Base-by-base conservation (phyloP, 2,888 invertebrate species). In the Sminthurides aquaticus region DNA sequence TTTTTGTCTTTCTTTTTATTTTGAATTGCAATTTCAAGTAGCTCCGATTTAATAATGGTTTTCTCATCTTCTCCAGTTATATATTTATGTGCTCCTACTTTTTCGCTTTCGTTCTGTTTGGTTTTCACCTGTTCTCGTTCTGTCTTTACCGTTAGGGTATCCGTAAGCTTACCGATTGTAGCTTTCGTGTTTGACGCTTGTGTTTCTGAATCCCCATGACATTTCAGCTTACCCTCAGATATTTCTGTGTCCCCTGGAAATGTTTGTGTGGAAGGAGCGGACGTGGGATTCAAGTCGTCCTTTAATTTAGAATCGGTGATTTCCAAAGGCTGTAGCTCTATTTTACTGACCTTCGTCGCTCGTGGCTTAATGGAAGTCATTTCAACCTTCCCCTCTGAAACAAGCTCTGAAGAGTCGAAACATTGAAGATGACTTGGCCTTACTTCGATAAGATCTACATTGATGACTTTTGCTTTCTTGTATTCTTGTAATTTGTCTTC, bases 341-440 rank as follows among this genome's bases (percentile, higher is more conserved):
- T 62, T 56, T 62, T 62, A 29, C 56, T 62, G 18, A 62, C 62
- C 26, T 62, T 62, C 2, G 52, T 62, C n/a, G 61, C 27, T 15
- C 26, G 27, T 28, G 61, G 61, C 27, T 61, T 61, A n/a, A 60
- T 49, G n/a, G 27, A n/a, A 15, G 43, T 49, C n/a, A 60, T 26
- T 15, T 49, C 49, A 60, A 28, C 8, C 5, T 52, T 52, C 5
- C 5, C 20, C 5, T 52, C 20, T 5, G 52, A 15, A 8, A 20
- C 52, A 8, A 5, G 15, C 11, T 5, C 22, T 52, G 52, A 5
- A 5, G 22, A 22, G 5, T 52, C 34, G 18, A 27, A 29, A 34
- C n/a, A 29, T 57, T 57, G 57, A n/a, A 26, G 57, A n/a, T 27
- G n/a, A 15, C 57, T 34, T 15, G 62, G 27, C 49, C 49, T 22